These are phyloP conservation scores for Ashinkailepas kermadecensis DNA, from an alignment of 2,888 invertebrate species.

Conservation along the genomic window DNA sequence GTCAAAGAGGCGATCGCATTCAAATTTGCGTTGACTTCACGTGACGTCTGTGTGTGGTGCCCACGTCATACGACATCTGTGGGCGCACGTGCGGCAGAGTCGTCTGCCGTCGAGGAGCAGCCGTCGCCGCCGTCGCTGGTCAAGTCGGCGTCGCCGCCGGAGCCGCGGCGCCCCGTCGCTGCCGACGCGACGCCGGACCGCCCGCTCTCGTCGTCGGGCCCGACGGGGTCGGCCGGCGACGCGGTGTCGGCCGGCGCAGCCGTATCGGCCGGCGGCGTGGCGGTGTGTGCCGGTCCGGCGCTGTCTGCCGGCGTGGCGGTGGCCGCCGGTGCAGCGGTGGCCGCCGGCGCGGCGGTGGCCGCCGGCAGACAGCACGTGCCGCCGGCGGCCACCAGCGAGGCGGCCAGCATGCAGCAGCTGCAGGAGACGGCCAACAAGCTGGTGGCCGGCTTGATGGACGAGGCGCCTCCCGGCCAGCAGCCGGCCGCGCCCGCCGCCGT, in stretches of 20 bases:
- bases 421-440: conserved; percentile 57
- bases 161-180: not conserved
- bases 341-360: not conserved
- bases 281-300: too few relatives aligned
- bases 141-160: not conserved
- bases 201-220: too few relatives aligned
- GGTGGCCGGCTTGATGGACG: conserved; percentile 67
- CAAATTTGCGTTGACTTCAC: too few relatives aligned
- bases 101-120: conserved; percentile 27
- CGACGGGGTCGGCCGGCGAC: too few relatives aligned
- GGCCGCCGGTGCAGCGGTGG: not conserved
- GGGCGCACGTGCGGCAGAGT: not conserved
- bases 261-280: too few relatives aligned
- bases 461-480: conserved; percentile 44
- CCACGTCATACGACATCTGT: too few relatives aligned
- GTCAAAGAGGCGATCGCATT: too few relatives aligned
- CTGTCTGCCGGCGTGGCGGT: too few relatives aligned
- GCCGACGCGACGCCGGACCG: not conserved
- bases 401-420: conserved; percentile 40
- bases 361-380: conserved; percentile 6
- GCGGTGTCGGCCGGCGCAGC: too few relatives aligned
- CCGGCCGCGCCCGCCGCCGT: conserved; percentile 15
- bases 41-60: too few relatives aligned
- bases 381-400: conserved; percentile 34
- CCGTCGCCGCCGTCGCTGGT: not conserved